These are phyloP conservation scores for Chaetodon trifascialis DNA, from an alignment of 2,113 vertebrate species.

Conservation along the genomic window DNA sequence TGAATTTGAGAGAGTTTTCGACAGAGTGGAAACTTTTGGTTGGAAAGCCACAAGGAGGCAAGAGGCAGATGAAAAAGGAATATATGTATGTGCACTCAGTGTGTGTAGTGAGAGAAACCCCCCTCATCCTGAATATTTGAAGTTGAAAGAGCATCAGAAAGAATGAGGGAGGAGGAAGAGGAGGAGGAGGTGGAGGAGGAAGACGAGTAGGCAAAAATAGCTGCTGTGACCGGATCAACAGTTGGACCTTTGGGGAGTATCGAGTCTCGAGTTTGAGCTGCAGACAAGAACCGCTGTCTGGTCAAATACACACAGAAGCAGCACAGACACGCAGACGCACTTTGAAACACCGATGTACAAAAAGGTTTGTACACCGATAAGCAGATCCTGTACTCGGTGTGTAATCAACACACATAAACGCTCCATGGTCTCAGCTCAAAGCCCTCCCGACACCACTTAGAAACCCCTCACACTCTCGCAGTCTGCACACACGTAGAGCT, in stretches of 20 bases:
- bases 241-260: slow-evolving; percentile 64
- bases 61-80: slow-evolving; percentile 54
- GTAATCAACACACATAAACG: slow-evolving; percentile 34
- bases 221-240: slow-evolving; percentile 67
- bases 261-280: slow-evolving; percentile 38
- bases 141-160: slow-evolving; percentile 72
- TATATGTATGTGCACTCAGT: slow-evolving; percentile 48
- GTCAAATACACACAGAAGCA: slow-evolving; percentile 13
- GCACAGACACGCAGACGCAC: background rate
- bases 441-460: slow-evolving; percentile 32
- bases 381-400: slow-evolving; percentile 27
- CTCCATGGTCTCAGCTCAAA: slow-evolving; percentile 8
- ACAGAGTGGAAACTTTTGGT: slow-evolving; percentile 37
- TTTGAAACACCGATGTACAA: background rate
- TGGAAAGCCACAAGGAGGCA: slow-evolving; percentile 41
- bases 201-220: slow-evolving; percentile 50
- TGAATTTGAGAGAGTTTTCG: slow-evolving; percentile 59
- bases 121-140: slow-evolving; percentile 56
- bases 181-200: slow-evolving; percentile 40
- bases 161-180: slow-evolving; percentile 43
- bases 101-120: slow-evolving; percentile 49
- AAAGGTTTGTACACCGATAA: slow-evolving; percentile 31
- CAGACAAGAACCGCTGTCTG: slow-evolving; percentile 36
- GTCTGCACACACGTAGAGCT: background rate
- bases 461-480: background rate